Conservation (phyloP, 2,113 vertebrate species). For the Polypterus bichir region DNA sequence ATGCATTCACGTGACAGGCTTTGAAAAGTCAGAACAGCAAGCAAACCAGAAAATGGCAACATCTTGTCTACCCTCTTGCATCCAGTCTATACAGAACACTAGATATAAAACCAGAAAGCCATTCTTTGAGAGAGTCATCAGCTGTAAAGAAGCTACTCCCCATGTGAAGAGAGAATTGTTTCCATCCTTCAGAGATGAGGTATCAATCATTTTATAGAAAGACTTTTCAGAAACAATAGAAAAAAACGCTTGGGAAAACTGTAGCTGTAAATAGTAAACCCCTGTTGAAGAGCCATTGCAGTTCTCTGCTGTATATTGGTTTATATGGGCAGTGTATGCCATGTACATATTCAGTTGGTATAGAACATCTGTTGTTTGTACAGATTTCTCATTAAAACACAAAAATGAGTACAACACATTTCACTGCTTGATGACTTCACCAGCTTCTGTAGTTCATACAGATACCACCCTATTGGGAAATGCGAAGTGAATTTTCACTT, state of each 20-base stretch:
- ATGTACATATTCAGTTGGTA: neutral
- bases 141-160: slow-evolving; percentile 21
- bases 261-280: neutral
- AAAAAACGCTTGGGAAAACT: neutral
- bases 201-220: neutral
- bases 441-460: too few relatives aligned
- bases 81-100: slow-evolving; percentile 27
- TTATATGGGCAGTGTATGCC: neutral
- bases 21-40: slow-evolving; percentile 8
- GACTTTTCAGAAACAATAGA: neutral
- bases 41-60: slow-evolving; percentile 15
- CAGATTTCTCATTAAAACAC: neutral
- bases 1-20: neutral
- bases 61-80: slow-evolving; percentile 31
- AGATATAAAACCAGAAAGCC: slow-evolving; percentile 25
- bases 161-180: slow-evolving; percentile 32
- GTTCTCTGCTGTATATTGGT: neutral
- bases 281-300: neutral
- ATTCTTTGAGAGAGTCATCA: neutral
- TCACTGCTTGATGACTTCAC: too few relatives aligned
- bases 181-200: neutral
- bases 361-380: neutral
- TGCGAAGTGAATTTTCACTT: too few relatives aligned
- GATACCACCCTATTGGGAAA: too few relatives aligned
- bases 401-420: neutral